Base-by-base conservation (phyloP, 2,888 invertebrate species). In the Hypomecis atomaria region DNA sequence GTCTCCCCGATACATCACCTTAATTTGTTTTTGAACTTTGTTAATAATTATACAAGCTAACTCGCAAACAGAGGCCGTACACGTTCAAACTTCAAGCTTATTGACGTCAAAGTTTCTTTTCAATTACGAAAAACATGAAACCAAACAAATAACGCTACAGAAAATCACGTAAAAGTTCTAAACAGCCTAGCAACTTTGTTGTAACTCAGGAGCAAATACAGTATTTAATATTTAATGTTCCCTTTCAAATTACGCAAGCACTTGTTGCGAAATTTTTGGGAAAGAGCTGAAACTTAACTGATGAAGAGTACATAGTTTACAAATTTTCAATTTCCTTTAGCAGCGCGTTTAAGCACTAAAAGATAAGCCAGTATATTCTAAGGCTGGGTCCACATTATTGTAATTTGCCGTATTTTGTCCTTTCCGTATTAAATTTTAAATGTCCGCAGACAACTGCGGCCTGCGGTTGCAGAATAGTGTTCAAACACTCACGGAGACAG, bases 321-420 rank as follows among this genome's bases (percentile, higher is more conserved):
- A 50, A 56, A 40, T 56, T 62, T 56, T 56, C 49, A 44, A 56
- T 56, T 23, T 55, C 49, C 13, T 45, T 45, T 34, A 4, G 43
- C 8, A 5, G 10, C 5, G 13, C 23, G 43, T 13, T 44, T 55
- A 50, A 56, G 44, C 44, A 50, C 9, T 55, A 38, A 1, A 11
- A 37, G 43, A 56, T 44, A 42, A 36, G 9, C 37, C 49, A 13
- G 7, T 43, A 13, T 50, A 23, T 23, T 23, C 23, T 48, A 47
- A 55, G 36, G 49, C 6, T 10, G 13, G 1, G 13, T 5, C 40
- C 9, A 60, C 34, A 53, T 11, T 9, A 38, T 47, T 36, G 5
- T 8, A 37, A 45, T 52, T 37, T 45, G 23, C 23, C 23, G 23
- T 23, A 23, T 23, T 23, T 23, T 23, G 23, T 23, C 23, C 1